These are phyloP conservation scores for Indicator indicator DNA, from an alignment of 2,113 vertebrate species.

Conservation along the genomic window DNA sequence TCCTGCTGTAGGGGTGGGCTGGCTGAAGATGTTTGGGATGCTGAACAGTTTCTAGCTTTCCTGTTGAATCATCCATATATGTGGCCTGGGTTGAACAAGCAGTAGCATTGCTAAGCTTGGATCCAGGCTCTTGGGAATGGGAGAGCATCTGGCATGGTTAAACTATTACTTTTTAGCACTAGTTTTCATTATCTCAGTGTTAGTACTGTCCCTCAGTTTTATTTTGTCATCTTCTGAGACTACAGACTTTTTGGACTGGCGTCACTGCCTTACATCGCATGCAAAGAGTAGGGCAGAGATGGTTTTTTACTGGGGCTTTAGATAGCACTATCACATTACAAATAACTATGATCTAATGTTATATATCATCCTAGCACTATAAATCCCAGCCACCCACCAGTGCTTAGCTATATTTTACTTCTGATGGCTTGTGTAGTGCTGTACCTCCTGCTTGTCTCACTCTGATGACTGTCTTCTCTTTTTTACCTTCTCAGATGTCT, in stretches of 20 bases:
- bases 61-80: conserved; percentile 28
- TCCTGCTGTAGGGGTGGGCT: conserved; percentile 49
- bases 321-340: conserved; percentile 29
- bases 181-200: neutral
- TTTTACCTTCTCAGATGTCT: conserved; percentile 23
- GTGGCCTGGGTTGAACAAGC: neutral
- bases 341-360: conserved; percentile 56
- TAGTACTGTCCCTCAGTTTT: neutral
- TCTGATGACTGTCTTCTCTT: conserved; percentile 17
- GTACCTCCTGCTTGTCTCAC: conserved; percentile 12
- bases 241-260: neutral
- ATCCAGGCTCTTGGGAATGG: neutral
- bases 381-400: conserved; percentile 7
- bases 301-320: conserved; percentile 22
- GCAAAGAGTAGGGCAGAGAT: neutral
- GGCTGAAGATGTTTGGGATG: neutral
- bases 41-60: conserved; percentile 37
- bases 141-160: neutral
- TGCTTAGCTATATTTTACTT: conserved; percentile 50
- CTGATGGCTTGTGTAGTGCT: neutral
- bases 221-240: conserved; percentile 34
- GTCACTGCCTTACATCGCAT: neutral
- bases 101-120: neutral
- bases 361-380: conserved; percentile 45
- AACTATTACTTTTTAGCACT: neutral